Conservation (phyloP, 2,888 invertebrate species). For the Nephrotoma flavescens region DNA sequence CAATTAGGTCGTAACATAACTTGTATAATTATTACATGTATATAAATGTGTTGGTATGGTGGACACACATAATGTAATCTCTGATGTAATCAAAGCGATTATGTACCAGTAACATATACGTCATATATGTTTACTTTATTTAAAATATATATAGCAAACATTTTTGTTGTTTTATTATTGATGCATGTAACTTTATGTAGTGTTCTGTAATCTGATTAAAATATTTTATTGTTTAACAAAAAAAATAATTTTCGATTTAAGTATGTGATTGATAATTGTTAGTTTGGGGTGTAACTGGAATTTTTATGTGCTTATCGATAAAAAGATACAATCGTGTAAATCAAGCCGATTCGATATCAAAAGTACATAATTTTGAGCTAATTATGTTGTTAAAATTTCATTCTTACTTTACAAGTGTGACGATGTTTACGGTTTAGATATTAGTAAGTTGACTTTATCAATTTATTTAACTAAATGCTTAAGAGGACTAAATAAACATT, state of each 20-base stretch:
- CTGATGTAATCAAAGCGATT: neutral
- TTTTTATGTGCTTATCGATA: too few species aligned
- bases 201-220: neutral
- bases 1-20: neutral
- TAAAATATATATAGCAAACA: too few species aligned
- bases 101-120: neutral
- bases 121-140: neutral
- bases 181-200: neutral
- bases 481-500: too few species aligned
- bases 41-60: neutral
- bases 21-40: neutral
- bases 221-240: too few species aligned
- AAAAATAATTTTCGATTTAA: neutral
- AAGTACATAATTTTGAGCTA: too few species aligned
- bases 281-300: neutral
- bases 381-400: too few species aligned
- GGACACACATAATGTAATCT: neutral
- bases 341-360: too few species aligned
- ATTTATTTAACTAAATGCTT: too few species aligned
- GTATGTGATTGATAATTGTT: neutral
- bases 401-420: too few species aligned
- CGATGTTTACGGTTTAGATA: too few species aligned
- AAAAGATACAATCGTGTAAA: too few species aligned
- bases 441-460: too few species aligned
- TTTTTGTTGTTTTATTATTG: neutral